Conservation (phyloP, 1,140 invertebrate species). For the Leptinotarsa undecemlineata region DNA sequence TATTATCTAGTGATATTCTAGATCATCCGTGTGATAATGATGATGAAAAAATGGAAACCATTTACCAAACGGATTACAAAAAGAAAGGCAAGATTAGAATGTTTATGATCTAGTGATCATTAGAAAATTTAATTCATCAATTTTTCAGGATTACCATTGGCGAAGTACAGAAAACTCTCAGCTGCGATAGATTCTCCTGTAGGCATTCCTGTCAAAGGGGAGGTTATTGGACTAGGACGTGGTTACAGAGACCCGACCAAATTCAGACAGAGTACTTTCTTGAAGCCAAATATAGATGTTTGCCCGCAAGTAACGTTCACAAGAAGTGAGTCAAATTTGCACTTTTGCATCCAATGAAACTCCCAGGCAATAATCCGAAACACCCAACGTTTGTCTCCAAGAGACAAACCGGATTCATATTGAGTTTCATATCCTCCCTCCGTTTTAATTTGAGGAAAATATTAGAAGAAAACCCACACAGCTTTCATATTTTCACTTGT, state of each 20-base stretch:
- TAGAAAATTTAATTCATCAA: slow-evolving; percentile 12
- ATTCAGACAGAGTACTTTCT: slow-evolving; percentile 54
- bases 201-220: slow-evolving; percentile 53
- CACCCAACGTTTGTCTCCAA: too few relatives aligned
- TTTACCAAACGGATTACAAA: slow-evolving; percentile 63
- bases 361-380: too few relatives aligned
- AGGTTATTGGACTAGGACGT: slow-evolving; percentile 50
- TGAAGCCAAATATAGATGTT: slow-evolving; percentile 54
- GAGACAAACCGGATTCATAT: too few relatives aligned
- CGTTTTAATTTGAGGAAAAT: too few relatives aligned
- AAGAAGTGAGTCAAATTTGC: slow-evolving; percentile 46
- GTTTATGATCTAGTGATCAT: slow-evolving; percentile 16
- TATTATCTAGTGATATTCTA: slow-evolving; percentile 61
- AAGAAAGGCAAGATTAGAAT: slow-evolving; percentile 57
- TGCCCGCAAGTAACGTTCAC: slow-evolving; percentile 51
- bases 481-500: too few relatives aligned
- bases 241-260: slow-evolving; percentile 57
- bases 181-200: slow-evolving; percentile 56
- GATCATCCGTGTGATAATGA: slow-evolving; percentile 62
- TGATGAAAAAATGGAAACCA: slow-evolving; percentile 63
- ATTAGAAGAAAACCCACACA: too few relatives aligned
- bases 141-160: slow-evolving; percentile 49
- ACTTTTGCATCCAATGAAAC: too few relatives aligned
- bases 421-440: too few relatives aligned
- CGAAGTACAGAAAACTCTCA: slow-evolving; percentile 53